A percentile compares a stretch with the other conserved stretches of the same genome.
Conservation (phyloP, 2,797 vertebrate species). For the Ficedula albicollis region DNA sequence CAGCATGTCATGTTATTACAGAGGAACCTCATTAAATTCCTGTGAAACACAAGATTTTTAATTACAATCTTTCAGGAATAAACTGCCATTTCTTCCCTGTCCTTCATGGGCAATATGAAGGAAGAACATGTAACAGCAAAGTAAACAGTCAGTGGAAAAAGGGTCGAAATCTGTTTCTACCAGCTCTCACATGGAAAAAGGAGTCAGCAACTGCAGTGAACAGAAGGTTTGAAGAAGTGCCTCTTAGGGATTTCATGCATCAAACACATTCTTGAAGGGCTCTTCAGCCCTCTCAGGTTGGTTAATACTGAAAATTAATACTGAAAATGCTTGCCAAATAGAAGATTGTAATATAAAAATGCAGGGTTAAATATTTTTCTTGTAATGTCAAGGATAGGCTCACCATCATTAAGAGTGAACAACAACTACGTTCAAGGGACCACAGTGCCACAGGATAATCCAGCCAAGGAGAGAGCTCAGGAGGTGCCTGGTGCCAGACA, state of each 20-base stretch:
- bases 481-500: neutral
- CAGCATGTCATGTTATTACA: neutral
- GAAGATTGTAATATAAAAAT: neutral
- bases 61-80: neutral
- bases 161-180: neutral
- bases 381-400: neutral
- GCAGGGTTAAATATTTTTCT: neutral
- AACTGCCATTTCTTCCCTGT: neutral
- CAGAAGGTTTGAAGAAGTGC: neutral
- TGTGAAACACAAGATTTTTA: neutral
- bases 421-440: neutral
- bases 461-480: neutral
- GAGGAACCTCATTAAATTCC: neutral
- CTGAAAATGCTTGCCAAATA: neutral
- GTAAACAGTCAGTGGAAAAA: neutral
- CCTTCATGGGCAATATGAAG: neutral
- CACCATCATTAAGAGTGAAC: neutral
- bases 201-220: neutral
- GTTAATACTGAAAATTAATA: neutral
- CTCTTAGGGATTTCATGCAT: neutral
- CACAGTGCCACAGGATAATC: accelerated
- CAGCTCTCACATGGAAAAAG: neutral
- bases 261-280: neutral
- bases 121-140: neutral
- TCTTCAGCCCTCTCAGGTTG: neutral